Base-by-base conservation (phyloP, 2,888 invertebrate genomes). In the Macaria notata region DNA sequence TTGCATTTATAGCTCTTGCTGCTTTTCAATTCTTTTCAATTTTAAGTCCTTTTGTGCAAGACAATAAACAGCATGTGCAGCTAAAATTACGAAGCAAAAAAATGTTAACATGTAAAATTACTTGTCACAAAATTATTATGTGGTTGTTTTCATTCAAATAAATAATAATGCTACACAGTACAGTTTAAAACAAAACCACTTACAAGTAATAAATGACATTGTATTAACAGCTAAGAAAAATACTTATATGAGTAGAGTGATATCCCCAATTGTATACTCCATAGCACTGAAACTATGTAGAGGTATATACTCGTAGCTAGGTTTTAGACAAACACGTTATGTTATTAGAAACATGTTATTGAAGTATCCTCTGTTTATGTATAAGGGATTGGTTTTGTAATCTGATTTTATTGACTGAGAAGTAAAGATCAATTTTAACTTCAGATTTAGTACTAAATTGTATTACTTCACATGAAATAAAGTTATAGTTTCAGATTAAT, bases 211-310 rank as follows among this genome's bases (percentile, higher is more conserved):
- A 38, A 38, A 7, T 8, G 8, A n/a, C n/a, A n/a, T n/a, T n/a
- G 8, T 38, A 8, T 38, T 38, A 38, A 7, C 38, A 38, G 5
- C 38, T 38, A n/a, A 8, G 41, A 8, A 9, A 41, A 9, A 8
- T 4, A n/a, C 4, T 8, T 1, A 4, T 3, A 4, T n/a, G 41
- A n/a, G 41, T 4, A 41, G 38, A 4, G 4, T n/a, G 9, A 3
- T 5, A 41, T 4, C 4, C 9, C 5, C 6, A 36, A 36, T 36
- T 36, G 4, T 36, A 41, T 41, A n/a, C n/a, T 41, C 41, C n/a
- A 5, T 41, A 4, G 57, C 62, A 63, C 53, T 49, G 50, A 50
- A 36, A n/a, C 41, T 41, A 9, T 41, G 9, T 41, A 41, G 0
- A 4, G 9, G 9, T 41, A 41, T 36, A 19, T 19, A 19, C 51